Evolutionary conservation across 2,797 vertebrate genomes (phyloP).

Genomic region (Manis javanica): DNA sequence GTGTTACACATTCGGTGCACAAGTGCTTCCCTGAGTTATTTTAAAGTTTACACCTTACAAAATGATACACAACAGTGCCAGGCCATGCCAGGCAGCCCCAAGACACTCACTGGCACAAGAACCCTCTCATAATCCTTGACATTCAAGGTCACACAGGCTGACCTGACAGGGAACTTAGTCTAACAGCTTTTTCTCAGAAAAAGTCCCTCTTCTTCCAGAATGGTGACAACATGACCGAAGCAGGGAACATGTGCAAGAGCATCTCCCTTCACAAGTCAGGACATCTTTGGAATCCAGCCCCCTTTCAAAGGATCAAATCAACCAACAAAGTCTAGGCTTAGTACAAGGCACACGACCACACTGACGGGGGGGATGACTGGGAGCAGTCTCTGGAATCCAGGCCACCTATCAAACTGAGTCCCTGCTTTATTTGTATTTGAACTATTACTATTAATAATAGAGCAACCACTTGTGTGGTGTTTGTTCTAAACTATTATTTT

Average conservation of each 20-base stretch:
- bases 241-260: accelerated
- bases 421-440: neutral
- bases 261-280: neutral
- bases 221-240: neutral
- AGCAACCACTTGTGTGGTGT: too few relatives aligned
- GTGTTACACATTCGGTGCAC: accelerated
- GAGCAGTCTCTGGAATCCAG: neutral
- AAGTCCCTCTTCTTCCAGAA: neutral
- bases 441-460: neutral
- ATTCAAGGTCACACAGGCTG: neutral
- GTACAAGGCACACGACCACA: accelerated
- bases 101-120: neutral
- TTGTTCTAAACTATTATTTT: too few relatives aligned
- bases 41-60: neutral
- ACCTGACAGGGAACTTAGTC: accelerated
- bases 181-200: neutral
- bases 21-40: neutral
- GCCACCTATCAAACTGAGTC: neutral
- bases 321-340: too few relatives aligned
- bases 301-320: neutral
- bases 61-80: neutral
- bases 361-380: neutral
- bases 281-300: too few relatives aligned
- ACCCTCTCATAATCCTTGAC: accelerated
- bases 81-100: neutral